Percentiles rank a stretch among this genome's conserved stretches.
Evolutionary conservation across 2,888 invertebrate genomes (phyloP).

Genomic region (Spialia ferax): DNA sequence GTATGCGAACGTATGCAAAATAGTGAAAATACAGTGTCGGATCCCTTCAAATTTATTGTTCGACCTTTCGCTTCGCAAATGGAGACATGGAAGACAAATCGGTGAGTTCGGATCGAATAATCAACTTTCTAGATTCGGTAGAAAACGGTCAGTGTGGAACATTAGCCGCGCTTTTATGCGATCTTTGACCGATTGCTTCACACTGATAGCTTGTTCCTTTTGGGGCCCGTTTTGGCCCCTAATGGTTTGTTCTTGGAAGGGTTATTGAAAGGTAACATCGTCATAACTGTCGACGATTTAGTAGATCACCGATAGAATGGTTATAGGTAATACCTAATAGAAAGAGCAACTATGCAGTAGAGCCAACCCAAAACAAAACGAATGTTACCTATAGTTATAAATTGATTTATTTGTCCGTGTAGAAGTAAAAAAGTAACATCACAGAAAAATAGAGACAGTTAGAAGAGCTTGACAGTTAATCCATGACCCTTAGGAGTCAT

Average conservation of each 20-base stretch:
- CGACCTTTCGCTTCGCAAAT: slow-evolving; percentile 36
- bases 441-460: too few relatives aligned
- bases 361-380: too few relatives aligned
- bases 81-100: slow-evolving; percentile 37
- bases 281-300: not conserved
- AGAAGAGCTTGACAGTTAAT: too few relatives aligned
- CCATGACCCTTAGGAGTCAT: too few relatives aligned
- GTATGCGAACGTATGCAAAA: slow-evolving; percentile 12
- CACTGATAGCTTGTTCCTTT: slow-evolving; percentile 33
- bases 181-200: slow-evolving; percentile 33
- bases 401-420: too few relatives aligned
- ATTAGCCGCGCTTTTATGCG: slow-evolving; percentile 32
- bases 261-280: not conserved
- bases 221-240: slow-evolving; percentile 9
- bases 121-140: slow-evolving; percentile 31
- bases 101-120: slow-evolving; percentile 33
- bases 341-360: too few relatives aligned
- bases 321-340: not conserved
- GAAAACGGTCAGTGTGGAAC: slow-evolving; percentile 29
- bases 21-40: slow-evolving; percentile 29
- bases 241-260: slow-evolving; percentile 1
- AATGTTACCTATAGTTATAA: too few relatives aligned
- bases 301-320: not conserved
- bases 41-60: slow-evolving; percentile 37
- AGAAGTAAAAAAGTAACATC: too few relatives aligned